phyloP scores from a whole-genome alignment of 2,888 invertebrate genomes.

The Osedax frankpressi region DNA sequence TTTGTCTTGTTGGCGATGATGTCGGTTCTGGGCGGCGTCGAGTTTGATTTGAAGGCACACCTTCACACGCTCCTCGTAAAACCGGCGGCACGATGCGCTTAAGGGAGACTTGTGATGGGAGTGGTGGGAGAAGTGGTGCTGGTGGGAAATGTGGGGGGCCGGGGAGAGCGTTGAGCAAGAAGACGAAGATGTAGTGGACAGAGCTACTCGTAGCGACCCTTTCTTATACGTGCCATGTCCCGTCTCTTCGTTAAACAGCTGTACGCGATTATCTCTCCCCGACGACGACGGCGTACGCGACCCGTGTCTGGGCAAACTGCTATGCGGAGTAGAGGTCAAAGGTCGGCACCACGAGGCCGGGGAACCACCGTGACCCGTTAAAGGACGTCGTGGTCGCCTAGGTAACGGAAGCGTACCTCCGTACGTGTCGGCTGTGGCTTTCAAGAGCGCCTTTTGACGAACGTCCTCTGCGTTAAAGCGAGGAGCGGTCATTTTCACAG shows the following conservation, averaged over 20 bases:
- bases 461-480: not conserved
- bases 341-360: not conserved
- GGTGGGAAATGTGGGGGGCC: not conserved
- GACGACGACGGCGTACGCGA: no score
- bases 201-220: not conserved
- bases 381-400: not conserved
- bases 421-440: not conserved
- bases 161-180: not conserved
- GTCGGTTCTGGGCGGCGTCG: not conserved
- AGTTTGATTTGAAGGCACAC: not conserved
- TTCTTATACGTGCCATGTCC: not conserved
- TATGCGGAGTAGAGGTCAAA: not conserved
- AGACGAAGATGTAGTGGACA: not conserved
- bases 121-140: not conserved
- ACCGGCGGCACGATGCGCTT: not conserved
- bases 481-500: not conserved
- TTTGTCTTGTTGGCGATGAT: not conserved
- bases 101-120: no score
- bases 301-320: not conserved
- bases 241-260: no score
- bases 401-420: not conserved
- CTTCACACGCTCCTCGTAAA: not conserved
- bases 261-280: no score
- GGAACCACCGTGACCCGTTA: no score
- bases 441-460: not conserved